Conservation (phyloP, 1,140 invertebrate genomes). For the Monomorium pharaonis region DNA sequence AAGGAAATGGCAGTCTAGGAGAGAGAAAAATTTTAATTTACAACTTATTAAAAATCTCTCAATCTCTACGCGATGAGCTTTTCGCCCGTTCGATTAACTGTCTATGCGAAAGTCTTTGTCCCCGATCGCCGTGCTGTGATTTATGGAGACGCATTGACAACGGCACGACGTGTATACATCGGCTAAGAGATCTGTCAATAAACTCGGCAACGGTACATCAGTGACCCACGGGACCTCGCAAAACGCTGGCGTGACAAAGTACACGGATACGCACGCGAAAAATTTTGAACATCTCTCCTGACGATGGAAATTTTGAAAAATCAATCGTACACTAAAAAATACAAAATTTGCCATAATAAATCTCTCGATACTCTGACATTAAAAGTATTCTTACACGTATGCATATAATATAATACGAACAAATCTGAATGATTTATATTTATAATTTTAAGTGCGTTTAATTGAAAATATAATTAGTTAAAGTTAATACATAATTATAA, state of each 20-base stretch:
- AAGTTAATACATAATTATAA: background rate
- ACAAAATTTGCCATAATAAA: background rate
- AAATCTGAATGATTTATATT: background rate
- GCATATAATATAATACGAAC: too few relatives aligned
- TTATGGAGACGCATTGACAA: slow-evolving; percentile 77
- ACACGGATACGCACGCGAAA: slow-evolving; percentile 13
- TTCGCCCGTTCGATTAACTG: slow-evolving; percentile 66
- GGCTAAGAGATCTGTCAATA: slow-evolving; percentile 74
- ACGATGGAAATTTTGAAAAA: slow-evolving; percentile 2
- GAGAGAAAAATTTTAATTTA: slow-evolving; percentile 78
- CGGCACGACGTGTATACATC: slow-evolving; percentile 69
- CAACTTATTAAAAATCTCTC: slow-evolving; percentile 79
- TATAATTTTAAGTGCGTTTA: background rate
- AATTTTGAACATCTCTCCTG: background rate
- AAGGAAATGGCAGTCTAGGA: slow-evolving; percentile 73
- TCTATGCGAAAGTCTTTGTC: slow-evolving; percentile 65
- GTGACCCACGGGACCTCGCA: slow-evolving; percentile 18
- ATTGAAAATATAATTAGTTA: too few relatives aligned
- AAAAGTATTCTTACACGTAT: background rate
- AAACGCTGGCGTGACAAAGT: slow-evolving; percentile 41
- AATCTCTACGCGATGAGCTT: slow-evolving; percentile 62
- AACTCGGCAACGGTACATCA: slow-evolving; percentile 75
- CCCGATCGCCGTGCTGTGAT: slow-evolving; percentile 74
- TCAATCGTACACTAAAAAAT: slow-evolving; percentile 13
- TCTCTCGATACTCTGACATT: too few relatives aligned